These are phyloP conservation scores for Arothron firmamentum DNA, from an alignment of 2,113 vertebrate genomes.

Conservation along the genomic window DNA sequence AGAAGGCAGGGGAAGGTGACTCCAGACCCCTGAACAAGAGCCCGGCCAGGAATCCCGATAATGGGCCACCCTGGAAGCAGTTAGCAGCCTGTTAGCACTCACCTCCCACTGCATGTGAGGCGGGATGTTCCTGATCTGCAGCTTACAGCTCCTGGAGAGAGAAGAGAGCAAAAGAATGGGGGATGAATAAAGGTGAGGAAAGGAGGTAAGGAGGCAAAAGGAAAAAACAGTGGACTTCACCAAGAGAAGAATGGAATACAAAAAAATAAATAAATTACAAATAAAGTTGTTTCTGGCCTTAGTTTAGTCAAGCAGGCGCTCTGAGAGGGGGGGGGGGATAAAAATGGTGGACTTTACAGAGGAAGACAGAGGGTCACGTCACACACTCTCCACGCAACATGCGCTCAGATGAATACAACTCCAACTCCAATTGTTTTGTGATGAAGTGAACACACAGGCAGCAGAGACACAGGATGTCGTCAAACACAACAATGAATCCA, in stretches of 20 bases:
- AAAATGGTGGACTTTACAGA: too few species aligned
- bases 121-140: constrained; percentile 94
- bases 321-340: neutral
- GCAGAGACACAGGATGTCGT: too few species aligned
- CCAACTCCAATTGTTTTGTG: too few species aligned
- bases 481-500: too few species aligned
- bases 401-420: too few species aligned
- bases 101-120: constrained; percentile 97
- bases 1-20: constrained; percentile 20
- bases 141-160: constrained; percentile 85
- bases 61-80: constrained; percentile 50
- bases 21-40: constrained; percentile 37
- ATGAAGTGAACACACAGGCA: too few species aligned
- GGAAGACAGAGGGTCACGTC: too few species aligned
- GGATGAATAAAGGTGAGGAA: constrained; percentile 5
- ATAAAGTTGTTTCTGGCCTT: neutral
- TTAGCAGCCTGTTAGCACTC: constrained; percentile 70
- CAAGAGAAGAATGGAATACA: constrained; percentile 3
- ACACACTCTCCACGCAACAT: too few species aligned
- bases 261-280: neutral
- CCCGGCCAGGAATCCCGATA: constrained; percentile 23
- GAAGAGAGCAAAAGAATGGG: constrained; percentile 22
- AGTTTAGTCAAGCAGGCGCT: neutral
- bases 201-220: constrained; percentile 17
- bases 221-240: constrained; percentile 15